phyloP scores from a whole-genome alignment of 2,113 vertebrate species.

The Pelmatolapia mariae region DNA sequence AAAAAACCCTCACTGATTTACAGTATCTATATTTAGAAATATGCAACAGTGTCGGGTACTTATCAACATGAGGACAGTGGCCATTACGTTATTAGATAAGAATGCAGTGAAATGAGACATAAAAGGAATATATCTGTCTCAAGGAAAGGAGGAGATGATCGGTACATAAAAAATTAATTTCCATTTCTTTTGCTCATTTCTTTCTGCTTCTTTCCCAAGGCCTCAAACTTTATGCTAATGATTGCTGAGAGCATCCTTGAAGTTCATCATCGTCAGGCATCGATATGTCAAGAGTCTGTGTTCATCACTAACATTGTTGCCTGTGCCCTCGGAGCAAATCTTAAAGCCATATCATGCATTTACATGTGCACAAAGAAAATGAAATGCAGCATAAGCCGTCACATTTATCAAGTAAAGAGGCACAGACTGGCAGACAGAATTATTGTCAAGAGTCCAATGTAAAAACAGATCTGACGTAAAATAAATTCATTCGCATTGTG shows the following conservation, averaged over 20 bases:
- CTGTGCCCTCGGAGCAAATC: background rate
- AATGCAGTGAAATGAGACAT: background rate
- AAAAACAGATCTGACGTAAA: background rate
- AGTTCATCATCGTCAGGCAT: slow-evolving; percentile 7
- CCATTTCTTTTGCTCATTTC: background rate
- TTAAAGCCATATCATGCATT: background rate
- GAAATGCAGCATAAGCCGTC: background rate
- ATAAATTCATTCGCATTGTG: background rate
- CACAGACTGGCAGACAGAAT: background rate
- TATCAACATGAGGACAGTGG: background rate
- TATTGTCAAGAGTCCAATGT: background rate
- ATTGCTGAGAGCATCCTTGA: background rate
- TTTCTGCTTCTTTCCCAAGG: background rate
- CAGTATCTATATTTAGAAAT: background rate
- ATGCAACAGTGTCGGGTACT: background rate
- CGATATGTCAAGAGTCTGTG: background rate
- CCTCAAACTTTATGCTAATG: background rate
- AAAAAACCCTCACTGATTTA: background rate
- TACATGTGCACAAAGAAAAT: background rate
- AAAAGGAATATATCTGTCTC: background rate
- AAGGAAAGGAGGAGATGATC: background rate
- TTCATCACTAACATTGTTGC: background rate
- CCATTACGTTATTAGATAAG: background rate
- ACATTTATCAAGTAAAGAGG: background rate
- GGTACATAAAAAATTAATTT: background rate